A percentile compares a stretch with the other conserved stretches of the same genome.
These are phyloP conservation scores for Neogobius melanostomus DNA, from an alignment of 2,113 vertebrate genomes.

Conservation along the genomic window DNA sequence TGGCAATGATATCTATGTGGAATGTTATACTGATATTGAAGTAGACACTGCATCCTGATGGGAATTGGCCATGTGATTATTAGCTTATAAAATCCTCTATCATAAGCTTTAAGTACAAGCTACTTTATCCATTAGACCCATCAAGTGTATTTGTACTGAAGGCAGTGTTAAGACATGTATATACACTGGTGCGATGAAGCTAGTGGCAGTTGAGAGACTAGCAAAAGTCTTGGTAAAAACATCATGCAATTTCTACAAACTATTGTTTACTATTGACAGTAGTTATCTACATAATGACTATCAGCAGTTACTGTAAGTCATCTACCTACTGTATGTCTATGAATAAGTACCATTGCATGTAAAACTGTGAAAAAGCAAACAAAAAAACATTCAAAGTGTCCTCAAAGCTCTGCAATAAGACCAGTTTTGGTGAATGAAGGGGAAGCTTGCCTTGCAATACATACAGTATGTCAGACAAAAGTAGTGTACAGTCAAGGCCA, in stretches of 20 bases:
- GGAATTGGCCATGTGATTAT: slow-evolving; percentile 17
- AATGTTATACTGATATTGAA: slow-evolving; percentile 54
- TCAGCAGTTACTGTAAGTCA: slow-evolving; percentile 46
- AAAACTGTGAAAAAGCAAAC: slow-evolving; percentile 50
- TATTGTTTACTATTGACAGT: slow-evolving; percentile 52
- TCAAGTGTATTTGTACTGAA: slow-evolving; percentile 51
- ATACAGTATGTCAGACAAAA: slow-evolving; percentile 69
- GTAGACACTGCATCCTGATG: slow-evolving; percentile 27
- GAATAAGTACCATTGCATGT: slow-evolving; percentile 41
- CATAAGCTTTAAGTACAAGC: slow-evolving; percentile 45
- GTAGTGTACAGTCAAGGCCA: slow-evolving; percentile 72
- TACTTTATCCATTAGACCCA: slow-evolving; percentile 45
- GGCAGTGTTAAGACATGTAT: slow-evolving; percentile 66
- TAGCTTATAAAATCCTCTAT: slow-evolving; percentile 44
- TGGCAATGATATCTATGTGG: slow-evolving; percentile 53
- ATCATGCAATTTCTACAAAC: slow-evolving; percentile 65
- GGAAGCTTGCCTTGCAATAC: slow-evolving; percentile 67
- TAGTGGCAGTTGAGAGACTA: slow-evolving; percentile 66
- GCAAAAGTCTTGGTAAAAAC: slow-evolving; percentile 61
- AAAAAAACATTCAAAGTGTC: slow-evolving; percentile 71
- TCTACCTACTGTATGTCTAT: slow-evolving; percentile 40
- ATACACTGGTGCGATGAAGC: slow-evolving; percentile 64
- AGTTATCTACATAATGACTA: slow-evolving; percentile 55
- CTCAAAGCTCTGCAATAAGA: slow-evolving; percentile 73
- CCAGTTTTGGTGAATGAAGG: slow-evolving; percentile 65